Evolutionary conservation across 2,888 invertebrate genomes (phyloP).

Genomic region (Timandra comae): DNA sequence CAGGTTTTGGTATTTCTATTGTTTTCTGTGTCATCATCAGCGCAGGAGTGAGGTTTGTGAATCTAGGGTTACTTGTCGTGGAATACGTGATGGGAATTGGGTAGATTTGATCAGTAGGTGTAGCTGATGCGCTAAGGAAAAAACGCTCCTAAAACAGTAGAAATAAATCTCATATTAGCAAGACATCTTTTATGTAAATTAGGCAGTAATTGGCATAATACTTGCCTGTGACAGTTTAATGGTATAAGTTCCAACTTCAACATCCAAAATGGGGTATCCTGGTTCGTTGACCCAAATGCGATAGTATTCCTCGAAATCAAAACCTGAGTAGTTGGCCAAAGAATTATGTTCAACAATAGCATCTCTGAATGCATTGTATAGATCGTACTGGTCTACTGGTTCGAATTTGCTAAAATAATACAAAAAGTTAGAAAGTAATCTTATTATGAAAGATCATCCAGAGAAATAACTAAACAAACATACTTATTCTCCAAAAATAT

Average conservation of each 20-base stretch:
- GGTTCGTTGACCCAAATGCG: slow-evolving; percentile 78
- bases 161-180: background rate
- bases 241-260: slow-evolving; percentile 52
- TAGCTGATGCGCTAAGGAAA: slow-evolving; percentile 55
- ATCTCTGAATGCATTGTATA: slow-evolving; percentile 64
- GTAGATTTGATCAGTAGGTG: slow-evolving; percentile 46
- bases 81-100: slow-evolving; percentile 65
- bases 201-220: background rate
- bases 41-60: slow-evolving; percentile 41
- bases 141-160: slow-evolving; percentile 77
- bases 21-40: slow-evolving; percentile 65
- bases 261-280: slow-evolving; percentile 77
- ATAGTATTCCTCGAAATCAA: slow-evolving; percentile 68
- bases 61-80: slow-evolving; percentile 45
- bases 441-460: too few species aligned
- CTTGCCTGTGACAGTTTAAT: slow-evolving; percentile 58
- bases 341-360: slow-evolving; percentile 45
- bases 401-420: slow-evolving; percentile 56
- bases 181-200: background rate
- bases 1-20: slow-evolving; percentile 37
- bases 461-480: slow-evolving; percentile 27
- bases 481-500: slow-evolving; percentile 69
- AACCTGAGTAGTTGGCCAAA: slow-evolving; percentile 39
- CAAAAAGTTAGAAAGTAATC: too few species aligned
- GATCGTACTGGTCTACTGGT: slow-evolving; percentile 64